Evolutionary conservation across 2,888 invertebrate genomes (phyloP).

Genomic region (Apamea sordens): DNA sequence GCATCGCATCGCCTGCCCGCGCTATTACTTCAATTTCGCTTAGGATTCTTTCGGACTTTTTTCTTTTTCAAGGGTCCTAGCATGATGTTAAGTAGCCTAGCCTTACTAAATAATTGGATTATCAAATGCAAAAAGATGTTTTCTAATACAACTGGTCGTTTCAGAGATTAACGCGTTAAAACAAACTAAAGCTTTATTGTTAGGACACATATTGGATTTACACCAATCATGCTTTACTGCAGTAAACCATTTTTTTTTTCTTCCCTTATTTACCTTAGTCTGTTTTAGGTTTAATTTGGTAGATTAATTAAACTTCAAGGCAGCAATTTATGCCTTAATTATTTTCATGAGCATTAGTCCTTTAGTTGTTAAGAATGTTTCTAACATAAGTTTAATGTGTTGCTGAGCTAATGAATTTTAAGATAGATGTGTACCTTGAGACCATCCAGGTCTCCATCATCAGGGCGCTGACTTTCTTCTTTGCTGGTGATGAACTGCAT

Average conservation of each 20-base stretch:
- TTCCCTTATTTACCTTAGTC: background rate
- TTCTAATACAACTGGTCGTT: too few species aligned
- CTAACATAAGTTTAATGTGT: background rate
- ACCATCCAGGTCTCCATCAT: conserved; percentile 96
- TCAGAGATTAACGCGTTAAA: too few species aligned
- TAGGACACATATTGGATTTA: background rate
- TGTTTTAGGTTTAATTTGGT: background rate
- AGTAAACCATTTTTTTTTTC: too few species aligned
- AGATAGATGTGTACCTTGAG: conserved; percentile 89
- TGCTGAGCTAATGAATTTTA: background rate
- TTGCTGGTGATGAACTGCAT: conserved; percentile 98
- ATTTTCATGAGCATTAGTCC: background rate
- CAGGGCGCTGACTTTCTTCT: conserved; percentile 96
- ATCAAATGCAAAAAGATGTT: too few species aligned
- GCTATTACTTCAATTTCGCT: too few species aligned
- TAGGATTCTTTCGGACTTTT: too few species aligned
- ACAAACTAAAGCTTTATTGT: too few species aligned
- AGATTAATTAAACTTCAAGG: background rate
- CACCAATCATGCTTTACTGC: background rate
- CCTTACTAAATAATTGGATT: too few species aligned
- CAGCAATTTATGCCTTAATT: background rate
- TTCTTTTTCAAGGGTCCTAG: too few species aligned
- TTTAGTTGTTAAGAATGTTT: background rate
- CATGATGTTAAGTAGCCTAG: too few species aligned
- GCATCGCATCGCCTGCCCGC: too few species aligned